A percentile compares a stretch with the other conserved stretches of the same genome.
phyloP scores from a whole-genome alignment of 2,888 invertebrate genomes.

The Eupithecia tripunctaria region DNA sequence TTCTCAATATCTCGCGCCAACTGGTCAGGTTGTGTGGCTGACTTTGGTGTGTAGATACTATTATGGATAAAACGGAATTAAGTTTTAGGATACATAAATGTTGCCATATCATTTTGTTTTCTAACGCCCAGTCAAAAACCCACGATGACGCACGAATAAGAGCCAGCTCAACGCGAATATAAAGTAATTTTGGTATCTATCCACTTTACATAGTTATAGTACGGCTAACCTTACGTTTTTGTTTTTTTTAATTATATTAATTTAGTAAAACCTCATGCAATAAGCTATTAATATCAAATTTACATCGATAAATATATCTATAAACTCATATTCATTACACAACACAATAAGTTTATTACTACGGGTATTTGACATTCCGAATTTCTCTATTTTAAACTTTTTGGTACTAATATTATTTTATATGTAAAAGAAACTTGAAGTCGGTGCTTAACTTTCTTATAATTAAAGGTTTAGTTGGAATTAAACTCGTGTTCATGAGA shows the following conservation, averaged over 20 bases:
- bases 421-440: too few relatives aligned
- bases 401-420: background rate
- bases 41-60: background rate
- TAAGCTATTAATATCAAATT: background rate
- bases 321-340: too few relatives aligned
- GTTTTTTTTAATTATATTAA: background rate
- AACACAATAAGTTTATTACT: too few relatives aligned
- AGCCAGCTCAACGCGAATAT: slow-evolving; percentile 68
- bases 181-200: slow-evolving; percentile 51
- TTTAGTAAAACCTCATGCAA: background rate
- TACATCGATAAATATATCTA: background rate
- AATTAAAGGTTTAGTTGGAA: background rate
- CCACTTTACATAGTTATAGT: background rate
- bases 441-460: too few relatives aligned
- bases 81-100: background rate
- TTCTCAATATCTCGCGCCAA: background rate
- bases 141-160: slow-evolving; percentile 61
- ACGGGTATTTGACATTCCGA: background rate
- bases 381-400: background rate
- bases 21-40: background rate
- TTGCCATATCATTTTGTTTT: slow-evolving; percentile 43
- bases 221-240: background rate
- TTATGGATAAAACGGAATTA: background rate
- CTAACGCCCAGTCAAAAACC: slow-evolving; percentile 39
- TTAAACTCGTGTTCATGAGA: background rate